phyloP scores from a whole-genome alignment of 2,888 invertebrate species.

The Trimorus sp. region DNA sequence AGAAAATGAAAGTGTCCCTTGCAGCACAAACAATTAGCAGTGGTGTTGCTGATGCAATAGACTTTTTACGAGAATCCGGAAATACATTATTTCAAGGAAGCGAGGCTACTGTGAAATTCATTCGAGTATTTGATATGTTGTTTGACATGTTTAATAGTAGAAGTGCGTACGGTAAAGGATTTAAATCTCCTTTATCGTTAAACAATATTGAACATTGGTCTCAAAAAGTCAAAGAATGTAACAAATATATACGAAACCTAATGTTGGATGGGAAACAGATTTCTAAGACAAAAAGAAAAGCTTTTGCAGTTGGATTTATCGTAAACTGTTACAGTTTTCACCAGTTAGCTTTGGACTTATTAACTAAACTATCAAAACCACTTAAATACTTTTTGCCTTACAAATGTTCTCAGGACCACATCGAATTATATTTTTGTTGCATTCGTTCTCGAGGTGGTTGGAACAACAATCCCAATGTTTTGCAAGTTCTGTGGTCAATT shows the following conservation, averaged over 20 bases:
- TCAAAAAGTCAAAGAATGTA: constrained; percentile 14
- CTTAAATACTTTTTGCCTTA: no score
- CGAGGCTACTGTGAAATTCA: constrained; percentile 66
- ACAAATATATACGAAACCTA: constrained; percentile 12
- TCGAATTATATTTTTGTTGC: no score
- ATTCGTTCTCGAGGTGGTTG: no score
- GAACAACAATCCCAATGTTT: no score
- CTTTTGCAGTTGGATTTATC: constrained; percentile 28
- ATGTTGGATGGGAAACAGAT: constrained; percentile 3
- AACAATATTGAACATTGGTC: constrained; percentile 42
- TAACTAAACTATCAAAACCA: background rate
- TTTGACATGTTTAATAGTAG: constrained; percentile 68
- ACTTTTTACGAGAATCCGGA: no score
- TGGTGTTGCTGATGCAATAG: no score
- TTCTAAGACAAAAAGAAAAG: constrained; percentile 6
- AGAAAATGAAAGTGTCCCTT: constrained; percentile 61
- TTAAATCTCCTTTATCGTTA: constrained; percentile 65
- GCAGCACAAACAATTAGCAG: no score
- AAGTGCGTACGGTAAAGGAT: constrained; percentile 66
- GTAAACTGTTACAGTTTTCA: constrained; percentile 20
- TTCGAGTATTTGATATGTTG: constrained; percentile 57
- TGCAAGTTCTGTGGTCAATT: constrained; percentile 16
- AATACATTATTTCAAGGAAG: constrained; percentile 20
- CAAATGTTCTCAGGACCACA: no score
- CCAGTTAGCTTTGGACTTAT: constrained; percentile 23